Base-by-base conservation (phyloP, 2,888 invertebrate genomes). In the Leistus spinibarbis region DNA sequence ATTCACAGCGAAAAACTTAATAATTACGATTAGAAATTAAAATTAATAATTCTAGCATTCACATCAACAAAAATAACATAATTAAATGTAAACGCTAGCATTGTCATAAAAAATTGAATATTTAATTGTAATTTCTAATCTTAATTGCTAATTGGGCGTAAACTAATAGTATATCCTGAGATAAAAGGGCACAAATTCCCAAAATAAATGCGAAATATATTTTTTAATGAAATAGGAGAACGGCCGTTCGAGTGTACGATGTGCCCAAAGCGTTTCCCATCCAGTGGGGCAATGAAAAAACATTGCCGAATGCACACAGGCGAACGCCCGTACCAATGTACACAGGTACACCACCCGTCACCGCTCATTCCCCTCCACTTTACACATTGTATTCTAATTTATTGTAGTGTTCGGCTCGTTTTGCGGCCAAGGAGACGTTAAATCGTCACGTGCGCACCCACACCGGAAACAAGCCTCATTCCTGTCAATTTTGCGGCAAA, bases 381-480 rank as follows among this genome's bases (percentile, higher is more conserved):
- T 53, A 10, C 53, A 9, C 3, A 56, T 24, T 67, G 65, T 17
- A 65, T 19, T 60, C 56, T 65, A 63, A 62, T 57, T 53, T 53
- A 24, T 69, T 23, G 23, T 84, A 94, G 93, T 95, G 95, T 81
- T 89, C 89, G 54, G 92, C 92, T 83, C 89, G 89, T 70, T 95
- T 95, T 81, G 92, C 91, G 69, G 95, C 95, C 0, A 92, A 95
- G 80, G 95, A 95, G 83, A 95, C 95, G 79, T 79, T 85, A 66
- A 81, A 86, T 83, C 81, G 86, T 16, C 86, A 86, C 72, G 79
- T 83, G 60, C 82, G 85, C 79, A 88, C 80, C 78, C 88, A 89
- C 77, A 89, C 89, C 0, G 89, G 89, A 1, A 87, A 89, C 77
- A 89, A 89, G 80, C 90, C 90, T 0, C 89, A 89, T 78, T 85